A percentile compares a stretch with the other conserved stretches of the same genome.
phyloP scores from a whole-genome alignment of 2,888 invertebrate genomes.

The Thysanoteuthis rhombus region DNA sequence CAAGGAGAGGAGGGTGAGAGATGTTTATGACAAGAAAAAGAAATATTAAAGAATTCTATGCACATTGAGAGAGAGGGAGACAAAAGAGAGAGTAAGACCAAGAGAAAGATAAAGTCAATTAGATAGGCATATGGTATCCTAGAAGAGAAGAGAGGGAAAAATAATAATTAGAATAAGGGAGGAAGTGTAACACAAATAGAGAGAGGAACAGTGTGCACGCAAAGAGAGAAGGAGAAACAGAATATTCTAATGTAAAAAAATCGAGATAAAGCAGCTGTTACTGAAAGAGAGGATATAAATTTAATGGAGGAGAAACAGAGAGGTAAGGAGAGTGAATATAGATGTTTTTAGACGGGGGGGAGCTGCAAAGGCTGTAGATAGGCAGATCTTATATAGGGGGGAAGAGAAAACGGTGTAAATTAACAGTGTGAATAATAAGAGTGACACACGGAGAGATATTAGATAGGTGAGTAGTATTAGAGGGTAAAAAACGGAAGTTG shows the following conservation, averaged over 20 bases:
- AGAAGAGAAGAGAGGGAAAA: too few relatives aligned
- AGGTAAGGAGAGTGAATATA: not conserved
- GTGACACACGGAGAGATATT: not conserved
- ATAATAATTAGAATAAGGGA: too few relatives aligned
- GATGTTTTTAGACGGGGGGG: not conserved
- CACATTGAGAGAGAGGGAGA: too few relatives aligned
- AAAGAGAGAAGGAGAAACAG: not conserved
- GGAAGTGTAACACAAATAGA: too few relatives aligned
- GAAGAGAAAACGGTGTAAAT: not conserved
- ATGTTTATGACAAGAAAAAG: too few relatives aligned
- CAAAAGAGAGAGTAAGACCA: too few relatives aligned
- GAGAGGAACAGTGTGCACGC: not conserved
- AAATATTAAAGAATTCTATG: too few relatives aligned
- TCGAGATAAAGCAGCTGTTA: not conserved
- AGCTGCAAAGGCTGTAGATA: not conserved
- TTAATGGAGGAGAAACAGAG: not conserved
- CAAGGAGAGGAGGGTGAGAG: too few relatives aligned
- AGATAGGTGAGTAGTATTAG: not conserved
- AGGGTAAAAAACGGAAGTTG: not conserved
- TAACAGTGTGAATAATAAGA: not conserved
- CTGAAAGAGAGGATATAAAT: not conserved
- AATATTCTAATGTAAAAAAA: not conserved
- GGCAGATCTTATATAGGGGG: not conserved
- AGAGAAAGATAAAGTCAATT: too few relatives aligned
- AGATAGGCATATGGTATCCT: too few relatives aligned